Evolutionary conservation across 1,140 invertebrate genomes (phyloP), one percentile per base, ranked within the genome.

Genomic region (Drosophila nasuta): DNA sequence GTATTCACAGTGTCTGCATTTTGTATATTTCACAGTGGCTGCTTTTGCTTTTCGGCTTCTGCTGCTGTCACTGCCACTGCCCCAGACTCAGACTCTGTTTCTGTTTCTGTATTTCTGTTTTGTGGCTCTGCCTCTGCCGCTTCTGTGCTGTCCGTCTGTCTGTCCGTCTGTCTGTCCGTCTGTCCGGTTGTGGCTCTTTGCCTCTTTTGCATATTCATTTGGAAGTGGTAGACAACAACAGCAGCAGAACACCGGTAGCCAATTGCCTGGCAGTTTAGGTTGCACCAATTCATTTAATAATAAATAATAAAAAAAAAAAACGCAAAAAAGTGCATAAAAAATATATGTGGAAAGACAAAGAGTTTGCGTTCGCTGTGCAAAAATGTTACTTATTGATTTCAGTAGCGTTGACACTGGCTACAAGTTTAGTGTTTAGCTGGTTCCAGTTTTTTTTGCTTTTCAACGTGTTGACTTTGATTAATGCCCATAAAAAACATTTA

Each of bases 251-350:
- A 89, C 88, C 88, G 74, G 88, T 91, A 91, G 88, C 89, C 81
- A 82, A 88, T 91, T 88, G 83, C 62, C 72, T 89, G 88, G 88
- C 83, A 91, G 80, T 88, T 91, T 82, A 91, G 88, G 79, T 75
- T 91, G 88, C 81, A 85, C 77, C 88, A 91, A 91, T 85, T 88
- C 81, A 75, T 78, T 89, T 81, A 77, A 91, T 88, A 91, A 91
- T 91, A 91, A 91, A 89, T 89, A 91, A 91, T 89, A 70, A 87
- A 88, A 87, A 25, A 87, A 25, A 25, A 25, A 3, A 72, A 60
- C 68, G 60, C 35, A 30, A 38, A 38, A 35, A 25, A 35, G 58
- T 52, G 35, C 13, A 33, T 30, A 46, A 30, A 1, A 15, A 25
- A 35, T 41, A 11, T 0, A 25, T 25, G 20, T 25, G 20, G 3